Percentiles rank a stretch among this genome's conserved stretches.
Evolutionary conservation across 2,113 vertebrate genomes (phyloP).

Genomic region (Plotosus lineatus): DNA sequence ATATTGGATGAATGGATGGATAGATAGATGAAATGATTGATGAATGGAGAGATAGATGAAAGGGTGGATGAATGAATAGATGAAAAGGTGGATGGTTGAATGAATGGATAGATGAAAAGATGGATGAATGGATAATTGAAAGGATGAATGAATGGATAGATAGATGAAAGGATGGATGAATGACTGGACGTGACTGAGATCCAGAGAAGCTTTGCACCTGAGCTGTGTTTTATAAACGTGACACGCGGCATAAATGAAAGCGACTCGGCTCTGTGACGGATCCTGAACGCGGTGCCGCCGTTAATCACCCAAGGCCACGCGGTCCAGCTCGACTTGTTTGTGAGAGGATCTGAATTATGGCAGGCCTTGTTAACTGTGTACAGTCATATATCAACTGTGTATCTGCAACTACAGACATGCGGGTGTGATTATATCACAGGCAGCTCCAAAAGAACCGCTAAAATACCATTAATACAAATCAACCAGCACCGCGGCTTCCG

Average conservation of each 20-base stretch:
- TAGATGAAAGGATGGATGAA: no score
- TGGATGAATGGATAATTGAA: no score
- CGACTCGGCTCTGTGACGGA: conserved; percentile 25
- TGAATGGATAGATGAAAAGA: no score
- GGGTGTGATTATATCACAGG: conserved; percentile 20
- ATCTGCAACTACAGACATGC: conserved; percentile 11
- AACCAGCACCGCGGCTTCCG: not conserved
- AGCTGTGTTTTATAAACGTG: conserved; percentile 10
- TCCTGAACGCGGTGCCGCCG: not conserved
- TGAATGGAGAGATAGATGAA: no score
- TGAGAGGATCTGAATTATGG: conserved; percentile 28
- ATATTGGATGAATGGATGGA: no score
- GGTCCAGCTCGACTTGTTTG: not conserved
- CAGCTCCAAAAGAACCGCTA: conserved; percentile 12
- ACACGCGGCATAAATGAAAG: conserved; percentile 32
- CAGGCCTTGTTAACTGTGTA: conserved; percentile 3
- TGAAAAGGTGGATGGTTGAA: no score
- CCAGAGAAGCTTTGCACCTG: not conserved
- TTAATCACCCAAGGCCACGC: conserved; percentile 11
- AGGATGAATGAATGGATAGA: no score
- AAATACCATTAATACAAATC: conserved; percentile 9
- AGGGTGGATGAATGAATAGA: no score
- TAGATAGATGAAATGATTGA: no score
- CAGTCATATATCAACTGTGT: conserved; percentile 31
- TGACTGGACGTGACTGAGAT: not conserved